These are phyloP conservation scores for Leptopilina clavipes DNA, from an alignment of 1,140 invertebrate genomes.

Conservation along the genomic window DNA sequence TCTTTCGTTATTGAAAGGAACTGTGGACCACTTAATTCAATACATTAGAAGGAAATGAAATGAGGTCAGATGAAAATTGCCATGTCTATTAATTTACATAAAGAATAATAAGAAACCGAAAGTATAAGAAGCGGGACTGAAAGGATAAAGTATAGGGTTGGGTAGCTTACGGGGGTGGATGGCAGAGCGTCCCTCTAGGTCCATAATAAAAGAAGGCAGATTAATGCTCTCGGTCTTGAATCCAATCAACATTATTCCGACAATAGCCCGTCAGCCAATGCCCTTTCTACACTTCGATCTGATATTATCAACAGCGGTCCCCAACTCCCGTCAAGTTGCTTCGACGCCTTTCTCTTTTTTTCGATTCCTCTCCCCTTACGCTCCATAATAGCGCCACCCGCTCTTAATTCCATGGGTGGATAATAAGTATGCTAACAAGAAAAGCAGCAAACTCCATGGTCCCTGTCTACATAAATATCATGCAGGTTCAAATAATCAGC, in stretches of 20 bases:
- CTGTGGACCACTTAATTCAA: neutral
- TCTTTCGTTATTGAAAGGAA: neutral
- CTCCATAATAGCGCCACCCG: conserved; percentile 45
- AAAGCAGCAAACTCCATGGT: conserved; percentile 53
- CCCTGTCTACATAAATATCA: neutral
- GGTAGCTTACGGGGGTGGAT: conserved; percentile 3
- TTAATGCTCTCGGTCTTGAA: conserved; percentile 74
- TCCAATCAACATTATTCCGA: conserved; percentile 74
- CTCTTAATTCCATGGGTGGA: conserved; percentile 70
- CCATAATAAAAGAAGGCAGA: conserved; percentile 74
- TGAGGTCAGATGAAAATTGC: conserved; percentile 23
- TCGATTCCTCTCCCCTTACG: conserved; percentile 49
- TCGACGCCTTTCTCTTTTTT: conserved; percentile 48
- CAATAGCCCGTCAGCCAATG: conserved; percentile 73
- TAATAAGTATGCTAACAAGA: conserved; percentile 75
- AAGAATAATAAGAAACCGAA: conserved; percentile 23
- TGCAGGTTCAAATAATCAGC: neutral
- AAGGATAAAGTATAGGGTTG: neutral
- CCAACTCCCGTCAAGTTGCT: conserved; percentile 50
- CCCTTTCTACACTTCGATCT: conserved; percentile 62
- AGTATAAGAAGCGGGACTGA: conserved; percentile 24
- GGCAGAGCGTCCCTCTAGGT: conserved; percentile 35
- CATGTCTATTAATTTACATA: conserved; percentile 13
- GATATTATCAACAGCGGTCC: conserved; percentile 72
- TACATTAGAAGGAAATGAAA: neutral